Evolutionary conservation across 2,888 invertebrate genomes (phyloP), one percentile per base, ranked within the genome.

Genomic region (Hydroisotoma schaefferi): DNA sequence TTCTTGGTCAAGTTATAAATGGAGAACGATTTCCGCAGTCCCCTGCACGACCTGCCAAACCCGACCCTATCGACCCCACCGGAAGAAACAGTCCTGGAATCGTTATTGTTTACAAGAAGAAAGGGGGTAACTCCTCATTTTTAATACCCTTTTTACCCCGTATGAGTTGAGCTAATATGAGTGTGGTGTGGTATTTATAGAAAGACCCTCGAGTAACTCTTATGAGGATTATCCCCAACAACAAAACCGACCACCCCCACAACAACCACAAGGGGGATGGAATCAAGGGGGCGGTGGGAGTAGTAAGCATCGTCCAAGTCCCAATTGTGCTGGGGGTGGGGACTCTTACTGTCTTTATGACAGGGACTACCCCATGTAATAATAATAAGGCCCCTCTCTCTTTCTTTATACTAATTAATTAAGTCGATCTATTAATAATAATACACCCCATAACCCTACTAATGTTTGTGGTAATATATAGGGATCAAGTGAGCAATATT

Each of bases 401-500:
- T 23, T 22, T 20, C 25, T 20, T 12, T 37, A 29, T 22, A 8
- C 6, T 25, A 47, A 25, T 18, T 47, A 8, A 23, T 25, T n/a
- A n/a, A n/a, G n/a, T n/a, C n/a, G n/a, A n/a, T 33, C 33, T 33
- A 33, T 33, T 33, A 33, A 33, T n/a, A n/a, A n/a, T n/a, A n/a
- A n/a, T n/a, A n/a, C n/a, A n/a, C 33, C 15, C 33, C 8, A 33
- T 33, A 33, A 33, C 8, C 33, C 33, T 15, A 10, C 33, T 10
- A 33, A 8, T 33, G 33, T 33, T 33, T 33, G 33, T 33, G 8
- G 15, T 33, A 10, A 33, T 33, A 10, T 33, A 33, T 63, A 75
- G 75, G 68, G 74, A 75, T 62, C 71, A 74, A 56, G 74, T 75
- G 23, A 70, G 73, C 43, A 61, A 67, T 6, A 73, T 75, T 5